Evolutionary conservation across 2,888 invertebrate genomes (phyloP).

Genomic region (Melieria omissa): DNA sequence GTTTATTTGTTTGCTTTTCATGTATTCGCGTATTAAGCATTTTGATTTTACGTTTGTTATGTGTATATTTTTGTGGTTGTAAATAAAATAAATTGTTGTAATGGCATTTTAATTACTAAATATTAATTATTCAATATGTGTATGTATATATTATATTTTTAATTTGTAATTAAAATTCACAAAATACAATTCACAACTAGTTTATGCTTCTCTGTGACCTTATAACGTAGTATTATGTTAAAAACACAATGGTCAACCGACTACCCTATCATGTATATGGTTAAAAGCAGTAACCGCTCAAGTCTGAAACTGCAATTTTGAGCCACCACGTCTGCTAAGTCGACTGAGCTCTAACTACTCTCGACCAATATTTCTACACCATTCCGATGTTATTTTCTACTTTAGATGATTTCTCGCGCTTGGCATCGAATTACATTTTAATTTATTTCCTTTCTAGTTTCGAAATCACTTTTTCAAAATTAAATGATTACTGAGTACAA

Average conservation of each 20-base stretch:
- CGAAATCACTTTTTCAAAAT: background rate
- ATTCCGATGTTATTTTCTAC: background rate
- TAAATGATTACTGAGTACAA: constrained; percentile 35
- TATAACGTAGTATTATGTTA: constrained; percentile 33
- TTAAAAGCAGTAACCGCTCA: too few species aligned
- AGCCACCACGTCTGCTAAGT: too few species aligned
- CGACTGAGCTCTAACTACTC: too few species aligned
- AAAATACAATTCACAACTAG: constrained; percentile 66
- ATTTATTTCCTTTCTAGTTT: constrained; percentile 13
- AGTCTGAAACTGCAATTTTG: too few species aligned
- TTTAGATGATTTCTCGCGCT: constrained; percentile 16
- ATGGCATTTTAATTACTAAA: constrained; percentile 11
- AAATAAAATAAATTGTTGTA: constrained; percentile 13
- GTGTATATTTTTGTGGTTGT: constrained; percentile 2
- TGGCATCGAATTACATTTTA: constrained; percentile 18
- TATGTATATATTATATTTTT: constrained; percentile 25
- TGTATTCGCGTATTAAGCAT: too few species aligned
- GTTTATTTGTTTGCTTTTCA: constrained; percentile 6
- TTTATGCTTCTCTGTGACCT: constrained; percentile 40
- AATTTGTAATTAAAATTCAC: constrained; percentile 58
- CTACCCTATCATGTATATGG: too few species aligned
- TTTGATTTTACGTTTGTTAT: background rate
- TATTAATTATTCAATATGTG: constrained; percentile 23
- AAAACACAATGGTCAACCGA: background rate
- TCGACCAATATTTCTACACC: background rate